Percentiles rank a stretch among this genome's conserved stretches.
Evolutionary conservation across 1,140 invertebrate species (phyloP).

Genomic region (Stegodyphus dumicola): DNA sequence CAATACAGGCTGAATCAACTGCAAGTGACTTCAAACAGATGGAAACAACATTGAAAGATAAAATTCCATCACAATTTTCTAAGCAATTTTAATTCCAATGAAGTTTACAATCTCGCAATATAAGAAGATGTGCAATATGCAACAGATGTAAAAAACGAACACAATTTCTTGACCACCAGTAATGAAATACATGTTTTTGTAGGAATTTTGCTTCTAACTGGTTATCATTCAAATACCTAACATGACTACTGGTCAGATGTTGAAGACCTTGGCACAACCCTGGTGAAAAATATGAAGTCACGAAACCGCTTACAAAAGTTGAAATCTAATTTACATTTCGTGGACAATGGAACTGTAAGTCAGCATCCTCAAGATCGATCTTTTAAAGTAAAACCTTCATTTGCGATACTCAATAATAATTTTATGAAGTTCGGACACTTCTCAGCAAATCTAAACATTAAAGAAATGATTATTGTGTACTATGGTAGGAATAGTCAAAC

Average conservation of each 20-base stretch:
- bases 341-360: background rate
- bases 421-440: constrained; percentile 36
- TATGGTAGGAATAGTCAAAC: constrained; percentile 15
- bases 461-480: constrained; percentile 28
- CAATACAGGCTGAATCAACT: background rate
- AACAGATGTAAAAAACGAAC: background rate
- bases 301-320: background rate
- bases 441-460: constrained; percentile 18
- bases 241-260: background rate
- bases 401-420: constrained; percentile 13
- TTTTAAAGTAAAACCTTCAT: constrained; percentile 20
- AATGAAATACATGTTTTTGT: background rate
- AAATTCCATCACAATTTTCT: background rate
- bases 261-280: background rate
- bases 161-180: background rate
- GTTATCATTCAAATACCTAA: background rate
- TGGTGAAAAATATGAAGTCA: background rate
- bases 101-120: background rate
- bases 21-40: background rate
- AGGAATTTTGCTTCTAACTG: background rate
- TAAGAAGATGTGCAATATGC: background rate
- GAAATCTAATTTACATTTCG: background rate
- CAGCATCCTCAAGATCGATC: constrained; percentile 6
- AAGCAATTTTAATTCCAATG: background rate
- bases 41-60: background rate